Evolutionary conservation across 1,140 invertebrate genomes (phyloP).

Genomic region (Drosophila paulistorum): DNA sequence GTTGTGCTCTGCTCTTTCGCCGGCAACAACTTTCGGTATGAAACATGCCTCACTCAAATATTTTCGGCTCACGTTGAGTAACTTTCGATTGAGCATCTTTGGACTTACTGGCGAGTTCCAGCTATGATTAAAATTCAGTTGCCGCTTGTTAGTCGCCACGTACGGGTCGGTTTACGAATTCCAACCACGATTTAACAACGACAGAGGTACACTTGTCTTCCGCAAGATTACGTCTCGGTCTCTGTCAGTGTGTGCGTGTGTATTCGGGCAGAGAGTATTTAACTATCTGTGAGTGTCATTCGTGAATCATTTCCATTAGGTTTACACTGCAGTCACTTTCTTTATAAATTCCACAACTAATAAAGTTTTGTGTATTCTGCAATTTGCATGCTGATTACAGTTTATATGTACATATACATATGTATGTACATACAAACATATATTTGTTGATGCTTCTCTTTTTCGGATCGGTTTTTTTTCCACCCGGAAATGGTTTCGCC

Average conservation of each 20-base stretch:
- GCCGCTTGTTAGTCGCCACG: constrained; percentile 72
- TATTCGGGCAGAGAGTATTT: constrained; percentile 13
- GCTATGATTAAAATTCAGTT: constrained; percentile 60
- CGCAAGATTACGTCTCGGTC: constrained; percentile 40
- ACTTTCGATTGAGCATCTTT: constrained; percentile 1
- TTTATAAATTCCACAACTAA: constrained; percentile 41
- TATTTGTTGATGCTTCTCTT: constrained; percentile 59
- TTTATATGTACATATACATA: constrained; percentile 24
- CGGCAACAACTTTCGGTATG: constrained; percentile 50
- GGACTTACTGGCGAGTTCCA: constrained; percentile 40
- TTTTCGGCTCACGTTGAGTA: constrained; percentile 32
- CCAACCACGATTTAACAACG: constrained; percentile 17
- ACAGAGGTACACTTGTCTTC: not conserved
- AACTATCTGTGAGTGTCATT: constrained; percentile 46
- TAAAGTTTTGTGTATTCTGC: constrained; percentile 34
- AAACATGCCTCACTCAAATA: constrained; percentile 36
- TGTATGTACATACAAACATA: too few relatives aligned
- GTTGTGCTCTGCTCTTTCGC: constrained; percentile 72
- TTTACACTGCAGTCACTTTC: constrained; percentile 40
- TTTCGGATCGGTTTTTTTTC: constrained; percentile 50
- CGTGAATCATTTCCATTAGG: constrained; percentile 41
- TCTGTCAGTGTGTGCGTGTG: constrained; percentile 19
- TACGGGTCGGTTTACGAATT: constrained; percentile 62
- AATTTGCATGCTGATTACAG: constrained; percentile 52
- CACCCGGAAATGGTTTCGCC: constrained; percentile 48